These are phyloP conservation scores for Stomatorhinus ivindoensis DNA, from an alignment of 2,113 vertebrate species.

Conservation along the genomic window DNA sequence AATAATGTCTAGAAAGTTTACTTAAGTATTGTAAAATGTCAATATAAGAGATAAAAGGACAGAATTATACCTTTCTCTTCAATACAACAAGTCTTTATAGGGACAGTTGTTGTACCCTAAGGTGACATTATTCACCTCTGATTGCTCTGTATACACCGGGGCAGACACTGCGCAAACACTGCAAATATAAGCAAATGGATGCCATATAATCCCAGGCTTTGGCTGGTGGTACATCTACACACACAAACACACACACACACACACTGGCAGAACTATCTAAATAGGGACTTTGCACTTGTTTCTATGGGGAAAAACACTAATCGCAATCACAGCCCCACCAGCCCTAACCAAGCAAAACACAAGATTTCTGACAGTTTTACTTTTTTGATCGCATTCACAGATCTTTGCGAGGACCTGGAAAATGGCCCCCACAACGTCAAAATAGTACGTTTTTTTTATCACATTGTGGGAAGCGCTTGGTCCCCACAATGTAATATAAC, in stretches of 20 bases:
- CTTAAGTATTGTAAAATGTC: not conserved
- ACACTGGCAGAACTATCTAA: not conserved
- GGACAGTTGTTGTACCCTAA: too few species aligned
- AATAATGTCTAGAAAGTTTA: not conserved
- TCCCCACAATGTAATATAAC: too few species aligned
- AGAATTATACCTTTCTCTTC: not conserved
- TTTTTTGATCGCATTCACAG: too few species aligned
- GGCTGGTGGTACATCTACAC: not conserved
- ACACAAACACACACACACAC: not conserved
- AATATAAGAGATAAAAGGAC: not conserved
- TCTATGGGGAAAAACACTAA: too few species aligned
- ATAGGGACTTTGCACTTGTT: not conserved
- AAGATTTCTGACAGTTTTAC: too few species aligned
- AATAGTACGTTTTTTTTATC: too few species aligned
- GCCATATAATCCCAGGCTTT: not conserved
- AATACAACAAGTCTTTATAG: not conserved
- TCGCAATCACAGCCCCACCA: too few species aligned
- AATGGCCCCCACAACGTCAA: too few species aligned
- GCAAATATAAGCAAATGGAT: slow-evolving; percentile 3
- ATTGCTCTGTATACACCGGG: not conserved
- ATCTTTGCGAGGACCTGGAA: too few species aligned
- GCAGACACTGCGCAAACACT: not conserved
- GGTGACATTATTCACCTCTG: not conserved
- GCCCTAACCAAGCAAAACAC: too few species aligned
- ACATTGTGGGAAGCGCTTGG: too few species aligned